These are phyloP conservation scores for Lepidocolaptes lacrymiger DNA, from an alignment of 2,797 vertebrate genomes.

Conservation along the genomic window DNA sequence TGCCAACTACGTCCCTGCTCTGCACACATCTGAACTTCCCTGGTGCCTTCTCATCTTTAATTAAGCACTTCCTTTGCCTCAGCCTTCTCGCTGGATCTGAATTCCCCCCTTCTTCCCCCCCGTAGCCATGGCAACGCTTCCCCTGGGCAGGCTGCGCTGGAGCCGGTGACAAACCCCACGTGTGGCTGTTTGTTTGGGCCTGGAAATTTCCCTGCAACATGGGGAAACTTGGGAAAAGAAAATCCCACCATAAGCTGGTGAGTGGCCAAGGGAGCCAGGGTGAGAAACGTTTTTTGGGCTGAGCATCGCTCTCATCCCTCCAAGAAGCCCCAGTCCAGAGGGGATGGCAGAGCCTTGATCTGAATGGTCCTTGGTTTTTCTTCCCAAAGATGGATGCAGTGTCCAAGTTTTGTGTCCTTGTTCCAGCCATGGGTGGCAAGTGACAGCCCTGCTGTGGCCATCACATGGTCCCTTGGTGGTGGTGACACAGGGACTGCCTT, in stretches of 20 bases:
- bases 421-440: rapidly evolving
- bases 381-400: neutral
- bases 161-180: neutral
- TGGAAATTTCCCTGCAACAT: neutral
- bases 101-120: neutral
- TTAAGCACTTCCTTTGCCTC: conserved; percentile 14
- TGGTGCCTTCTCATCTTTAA: conserved; percentile 46
- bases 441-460: neutral
- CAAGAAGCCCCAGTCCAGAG: neutral
- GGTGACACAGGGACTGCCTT: neutral
- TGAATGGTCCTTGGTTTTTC: neutral
- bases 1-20: neutral
- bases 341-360: neutral
- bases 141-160: neutral
- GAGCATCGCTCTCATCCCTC: neutral
- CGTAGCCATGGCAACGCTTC: conserved; percentile 23
- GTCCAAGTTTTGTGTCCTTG: rapidly evolving
- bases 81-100: neutral
- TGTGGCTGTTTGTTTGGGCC: neutral
- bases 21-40: neutral
- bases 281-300: rapidly evolving
- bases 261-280: rapidly evolving
- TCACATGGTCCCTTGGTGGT: rapidly evolving
- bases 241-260: rapidly evolving
- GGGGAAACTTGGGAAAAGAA: conserved; percentile 1